These are phyloP conservation scores for Orthonyx spaldingii DNA, from an alignment of 2,113 vertebrate species.

Conservation along the genomic window DNA sequence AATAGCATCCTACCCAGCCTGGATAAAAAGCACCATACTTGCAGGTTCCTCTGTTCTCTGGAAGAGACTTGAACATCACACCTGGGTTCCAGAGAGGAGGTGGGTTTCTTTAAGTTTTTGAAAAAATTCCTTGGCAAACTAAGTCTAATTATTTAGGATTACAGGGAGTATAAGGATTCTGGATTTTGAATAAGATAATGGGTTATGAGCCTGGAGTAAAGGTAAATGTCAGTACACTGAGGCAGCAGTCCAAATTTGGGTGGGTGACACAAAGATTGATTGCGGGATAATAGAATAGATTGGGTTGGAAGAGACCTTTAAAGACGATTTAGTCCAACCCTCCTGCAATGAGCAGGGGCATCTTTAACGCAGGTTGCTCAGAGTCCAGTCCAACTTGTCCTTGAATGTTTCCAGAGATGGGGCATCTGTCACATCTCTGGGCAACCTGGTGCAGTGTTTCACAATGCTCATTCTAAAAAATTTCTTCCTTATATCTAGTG, in stretches of 20 bases:
- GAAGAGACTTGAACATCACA: background rate
- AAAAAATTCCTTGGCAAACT: background rate
- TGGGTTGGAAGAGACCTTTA: background rate
- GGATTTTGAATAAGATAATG: background rate
- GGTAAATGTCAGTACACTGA: background rate
- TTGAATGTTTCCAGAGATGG: background rate
- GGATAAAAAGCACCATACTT: background rate
- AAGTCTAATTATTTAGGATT: background rate
- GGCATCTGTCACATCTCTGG: background rate
- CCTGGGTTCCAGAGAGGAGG: background rate
- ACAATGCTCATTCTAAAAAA: background rate
- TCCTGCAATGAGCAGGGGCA: background rate
- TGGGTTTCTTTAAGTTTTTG: background rate
- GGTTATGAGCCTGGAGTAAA: background rate
- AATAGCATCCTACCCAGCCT: background rate
- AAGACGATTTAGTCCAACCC: background rate
- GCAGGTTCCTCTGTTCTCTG: background rate
- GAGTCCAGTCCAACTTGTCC: background rate
- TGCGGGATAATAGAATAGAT: fast-evolving
- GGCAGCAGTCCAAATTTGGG: background rate
- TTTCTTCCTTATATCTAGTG: background rate
- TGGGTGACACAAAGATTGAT: background rate
- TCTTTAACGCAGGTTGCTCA: background rate
- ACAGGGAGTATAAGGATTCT: background rate
- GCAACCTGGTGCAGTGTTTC: background rate